These are phyloP conservation scores for Coracopsis vasa DNA, from an alignment of 2,113 vertebrate species.

Conservation along the genomic window DNA sequence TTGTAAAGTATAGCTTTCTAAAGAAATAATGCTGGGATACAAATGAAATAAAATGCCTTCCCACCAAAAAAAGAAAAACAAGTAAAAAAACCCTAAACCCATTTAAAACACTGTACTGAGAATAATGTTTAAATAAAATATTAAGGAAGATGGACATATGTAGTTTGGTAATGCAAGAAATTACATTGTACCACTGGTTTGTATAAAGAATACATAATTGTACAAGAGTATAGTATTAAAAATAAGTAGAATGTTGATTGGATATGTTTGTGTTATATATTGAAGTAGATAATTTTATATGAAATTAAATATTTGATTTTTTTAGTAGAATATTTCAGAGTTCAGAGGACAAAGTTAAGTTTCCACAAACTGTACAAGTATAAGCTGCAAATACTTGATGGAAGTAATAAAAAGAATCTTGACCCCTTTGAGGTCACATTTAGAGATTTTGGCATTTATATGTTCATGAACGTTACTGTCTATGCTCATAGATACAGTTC, in stretches of 20 bases:
- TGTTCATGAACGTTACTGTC: neutral
- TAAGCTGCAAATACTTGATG: neutral
- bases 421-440: neutral
- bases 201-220: neutral
- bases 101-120: neutral
- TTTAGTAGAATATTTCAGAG: neutral
- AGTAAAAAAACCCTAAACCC: rapidly evolving
- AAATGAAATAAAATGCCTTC: rapidly evolving
- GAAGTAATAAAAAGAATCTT: neutral
- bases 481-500: neutral
- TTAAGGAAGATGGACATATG: neutral
- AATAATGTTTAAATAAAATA: neutral
- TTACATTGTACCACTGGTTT: neutral
- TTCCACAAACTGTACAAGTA: neutral
- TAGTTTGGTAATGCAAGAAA: neutral
- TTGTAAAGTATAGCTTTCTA: neutral
- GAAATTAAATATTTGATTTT: neutral
- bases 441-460: neutral
- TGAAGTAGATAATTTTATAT: neutral
- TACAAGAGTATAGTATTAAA: neutral
- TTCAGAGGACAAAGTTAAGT: neutral
- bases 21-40: neutral
- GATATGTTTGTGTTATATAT: neutral
- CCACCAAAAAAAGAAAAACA: neutral
- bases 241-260: neutral